These are phyloP conservation scores for Yponomeuta evonymella DNA, from an alignment of 2,888 invertebrate species.

Conservation along the genomic window DNA sequence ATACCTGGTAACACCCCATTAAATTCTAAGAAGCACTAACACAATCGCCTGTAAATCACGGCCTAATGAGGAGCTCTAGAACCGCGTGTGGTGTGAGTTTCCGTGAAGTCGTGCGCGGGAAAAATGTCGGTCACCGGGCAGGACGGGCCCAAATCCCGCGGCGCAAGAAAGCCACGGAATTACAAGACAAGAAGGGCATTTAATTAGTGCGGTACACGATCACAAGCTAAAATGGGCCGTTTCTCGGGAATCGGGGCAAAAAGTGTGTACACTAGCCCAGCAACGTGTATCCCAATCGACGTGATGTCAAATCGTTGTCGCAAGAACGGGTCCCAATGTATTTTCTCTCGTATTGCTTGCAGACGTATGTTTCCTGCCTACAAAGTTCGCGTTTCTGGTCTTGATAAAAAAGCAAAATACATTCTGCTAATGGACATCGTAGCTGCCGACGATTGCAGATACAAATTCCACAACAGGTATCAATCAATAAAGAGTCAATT, in stretches of 20 bases:
- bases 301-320: conserved; percentile 71
- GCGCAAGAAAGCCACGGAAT: conserved; percentile 7
- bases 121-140: neutral
- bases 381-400: conserved; percentile 97
- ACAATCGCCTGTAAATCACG: conserved; percentile 4
- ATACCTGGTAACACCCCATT: conserved; percentile 55
- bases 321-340: conserved; percentile 68
- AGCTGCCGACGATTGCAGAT: conserved; percentile 98
- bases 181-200: neutral
- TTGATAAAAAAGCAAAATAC: conserved; percentile 99
- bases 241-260: conserved; percentile 50
- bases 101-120: neutral
- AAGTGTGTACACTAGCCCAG: conserved; percentile 57
- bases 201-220: conserved; percentile 51
- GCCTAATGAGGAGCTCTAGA: conserved; percentile 9
- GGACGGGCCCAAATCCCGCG: neutral
- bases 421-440: conserved; percentile 99
- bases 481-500: conserved; percentile 44
- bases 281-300: conserved; percentile 70
- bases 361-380: conserved; percentile 99
- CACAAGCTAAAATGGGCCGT: conserved; percentile 65
- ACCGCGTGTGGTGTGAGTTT: neutral
- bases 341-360: conserved; percentile 79
- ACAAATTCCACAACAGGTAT: conserved; percentile 97
- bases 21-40: neutral